Evolutionary conservation across 2,113 vertebrate species (phyloP).

Genomic region (Pandion haliaetus): DNA sequence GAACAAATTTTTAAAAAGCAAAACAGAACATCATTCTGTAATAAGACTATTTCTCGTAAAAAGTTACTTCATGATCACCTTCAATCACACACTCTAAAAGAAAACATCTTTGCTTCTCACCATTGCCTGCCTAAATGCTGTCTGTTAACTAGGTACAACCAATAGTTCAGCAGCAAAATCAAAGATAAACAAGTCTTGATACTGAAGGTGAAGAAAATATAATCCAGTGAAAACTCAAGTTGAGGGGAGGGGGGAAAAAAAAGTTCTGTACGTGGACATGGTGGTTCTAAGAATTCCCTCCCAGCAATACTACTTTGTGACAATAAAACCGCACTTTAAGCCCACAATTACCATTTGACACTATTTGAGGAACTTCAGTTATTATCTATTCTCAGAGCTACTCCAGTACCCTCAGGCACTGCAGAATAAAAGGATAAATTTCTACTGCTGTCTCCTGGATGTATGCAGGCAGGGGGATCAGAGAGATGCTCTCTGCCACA

Average conservation of each 20-base stretch:
- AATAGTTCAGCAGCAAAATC: neutral
- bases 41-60: neutral
- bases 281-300: neutral
- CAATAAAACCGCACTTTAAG: neutral
- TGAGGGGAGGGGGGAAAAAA: rapidly evolving
- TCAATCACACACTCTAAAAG: neutral
- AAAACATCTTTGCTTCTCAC: neutral
- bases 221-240: neutral
- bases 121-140: neutral
- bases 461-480: neutral
- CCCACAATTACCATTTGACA: conserved; percentile 28
- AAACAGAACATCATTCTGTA: neutral
- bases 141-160: neutral
- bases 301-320: neutral
- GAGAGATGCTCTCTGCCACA: neutral
- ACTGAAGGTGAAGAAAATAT: neutral
- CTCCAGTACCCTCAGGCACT: conserved; percentile 7
- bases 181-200: neutral
- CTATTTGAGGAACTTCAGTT: conserved; percentile 20
- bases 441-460: neutral
- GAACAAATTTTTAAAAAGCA: neutral
- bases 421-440: neutral
- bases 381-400: neutral
- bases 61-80: neutral
- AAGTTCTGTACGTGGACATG: rapidly evolving